A percentile compares a stretch with the other conserved stretches of the same genome.
These are phyloP conservation scores for Carlito syrichta DNA, from an alignment of 2,113 vertebrate species.

Conservation along the genomic window DNA sequence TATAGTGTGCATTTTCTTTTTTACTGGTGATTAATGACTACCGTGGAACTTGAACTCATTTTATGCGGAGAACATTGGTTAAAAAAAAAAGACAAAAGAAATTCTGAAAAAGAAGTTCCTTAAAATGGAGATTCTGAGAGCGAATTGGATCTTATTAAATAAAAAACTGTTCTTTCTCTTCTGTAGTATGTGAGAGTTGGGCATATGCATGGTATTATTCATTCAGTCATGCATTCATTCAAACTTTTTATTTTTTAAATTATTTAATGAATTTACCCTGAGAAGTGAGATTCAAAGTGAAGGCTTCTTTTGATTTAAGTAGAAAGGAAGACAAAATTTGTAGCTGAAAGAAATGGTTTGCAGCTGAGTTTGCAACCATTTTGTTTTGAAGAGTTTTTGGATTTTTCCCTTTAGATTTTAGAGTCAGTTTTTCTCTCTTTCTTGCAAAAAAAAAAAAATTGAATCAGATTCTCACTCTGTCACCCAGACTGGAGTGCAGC, in stretches of 20 bases:
- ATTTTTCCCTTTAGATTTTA: neutral
- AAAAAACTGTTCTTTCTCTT: neutral
- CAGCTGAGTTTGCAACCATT: neutral
- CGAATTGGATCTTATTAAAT: neutral
- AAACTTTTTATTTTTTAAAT: neutral
- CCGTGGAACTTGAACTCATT: neutral
- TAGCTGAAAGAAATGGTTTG: neutral
- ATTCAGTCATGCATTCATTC: neutral
- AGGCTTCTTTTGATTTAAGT: neutral
- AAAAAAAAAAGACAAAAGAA: neutral
- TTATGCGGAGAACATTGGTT: neutral
- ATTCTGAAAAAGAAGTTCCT: neutral
- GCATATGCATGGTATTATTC: neutral
- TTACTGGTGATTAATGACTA: slow-evolving; percentile 29
- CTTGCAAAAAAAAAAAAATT: too few species aligned
- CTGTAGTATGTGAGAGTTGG: neutral
- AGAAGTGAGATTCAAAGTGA: neutral
- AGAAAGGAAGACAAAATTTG: neutral
- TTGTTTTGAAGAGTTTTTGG: neutral
- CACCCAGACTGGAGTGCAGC: too few species aligned
- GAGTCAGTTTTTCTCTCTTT: too few species aligned
- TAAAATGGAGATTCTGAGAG: neutral
- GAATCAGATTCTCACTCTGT: too few species aligned
- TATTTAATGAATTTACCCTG: neutral
- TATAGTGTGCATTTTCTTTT: neutral